A percentile compares a stretch with the other conserved stretches of the same genome.
Evolutionary conservation across 2,797 vertebrate species (phyloP).

Genomic region (Anguilla obscura): DNA sequence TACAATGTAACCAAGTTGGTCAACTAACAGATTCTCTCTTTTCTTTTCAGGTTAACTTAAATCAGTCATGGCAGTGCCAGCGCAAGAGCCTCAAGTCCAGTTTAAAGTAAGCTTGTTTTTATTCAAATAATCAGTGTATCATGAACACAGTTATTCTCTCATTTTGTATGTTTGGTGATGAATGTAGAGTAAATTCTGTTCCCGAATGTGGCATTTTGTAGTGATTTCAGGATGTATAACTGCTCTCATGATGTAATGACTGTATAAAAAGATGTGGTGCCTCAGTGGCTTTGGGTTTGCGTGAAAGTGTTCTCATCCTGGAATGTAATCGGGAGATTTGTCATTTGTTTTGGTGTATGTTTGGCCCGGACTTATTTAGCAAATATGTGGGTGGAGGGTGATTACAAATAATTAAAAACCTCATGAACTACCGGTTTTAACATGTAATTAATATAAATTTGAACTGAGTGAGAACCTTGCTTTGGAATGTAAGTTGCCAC

Average conservation of each 20-base stretch:
- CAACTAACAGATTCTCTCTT: neutral
- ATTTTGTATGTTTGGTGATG: neutral
- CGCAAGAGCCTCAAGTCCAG: constrained; percentile 56
- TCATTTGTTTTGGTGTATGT: too few species aligned
- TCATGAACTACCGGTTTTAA: too few species aligned
- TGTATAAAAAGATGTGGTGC: neutral
- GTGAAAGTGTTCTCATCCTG: neutral
- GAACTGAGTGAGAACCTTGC: too few species aligned
- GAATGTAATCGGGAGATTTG: too few species aligned
- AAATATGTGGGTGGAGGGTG: too few species aligned
- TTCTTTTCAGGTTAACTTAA: constrained; percentile 18
- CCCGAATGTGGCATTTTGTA: neutral
- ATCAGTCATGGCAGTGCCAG: constrained; percentile 61
- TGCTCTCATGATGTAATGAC: neutral
- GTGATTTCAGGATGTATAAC: neutral
- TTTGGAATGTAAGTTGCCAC: too few species aligned
- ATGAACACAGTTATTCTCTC: neutral
- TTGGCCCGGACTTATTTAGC: too few species aligned
- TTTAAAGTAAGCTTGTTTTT: constrained; percentile 67
- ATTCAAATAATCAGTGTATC: neutral
- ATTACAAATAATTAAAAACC: too few species aligned
- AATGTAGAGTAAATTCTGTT: constrained; percentile 1
- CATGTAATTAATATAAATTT: too few species aligned
- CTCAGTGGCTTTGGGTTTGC: neutral
- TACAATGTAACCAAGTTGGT: neutral